Percentiles rank a stretch among this genome's conserved stretches.
phyloP scores from a whole-genome alignment of 2,113 vertebrate species.

The Cochlearius cochlearius region DNA sequence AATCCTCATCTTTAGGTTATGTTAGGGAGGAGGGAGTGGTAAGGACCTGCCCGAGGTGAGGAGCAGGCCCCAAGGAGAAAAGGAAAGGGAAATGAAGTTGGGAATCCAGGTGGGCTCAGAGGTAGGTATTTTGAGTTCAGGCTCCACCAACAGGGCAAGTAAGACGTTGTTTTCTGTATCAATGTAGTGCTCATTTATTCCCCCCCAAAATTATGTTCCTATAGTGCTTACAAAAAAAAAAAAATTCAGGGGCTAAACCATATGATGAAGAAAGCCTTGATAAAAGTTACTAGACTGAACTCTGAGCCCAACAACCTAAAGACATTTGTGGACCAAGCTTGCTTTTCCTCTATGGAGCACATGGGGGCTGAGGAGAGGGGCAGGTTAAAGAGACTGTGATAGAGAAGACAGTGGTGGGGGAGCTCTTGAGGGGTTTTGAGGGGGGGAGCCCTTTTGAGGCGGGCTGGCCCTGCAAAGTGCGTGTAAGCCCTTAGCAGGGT shows the following conservation, averaged over 20 bases:
- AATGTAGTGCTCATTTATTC: background rate
- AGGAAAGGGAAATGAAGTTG: background rate
- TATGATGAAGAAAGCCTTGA: background rate
- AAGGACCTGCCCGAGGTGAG: background rate
- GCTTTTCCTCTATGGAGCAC: background rate
- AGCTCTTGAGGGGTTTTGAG: background rate
- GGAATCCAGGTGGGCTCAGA: background rate
- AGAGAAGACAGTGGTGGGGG: background rate
- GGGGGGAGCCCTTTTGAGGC: background rate
- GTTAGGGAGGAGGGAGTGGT: background rate
- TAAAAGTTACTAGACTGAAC: background rate
- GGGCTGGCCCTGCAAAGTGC: background rate
- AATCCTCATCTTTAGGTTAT: background rate
- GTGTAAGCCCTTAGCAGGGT: background rate
- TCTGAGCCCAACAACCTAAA: background rate
- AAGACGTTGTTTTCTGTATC: background rate
- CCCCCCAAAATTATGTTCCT: background rate
- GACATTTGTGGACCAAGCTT: background rate
- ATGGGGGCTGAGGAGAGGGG: background rate
- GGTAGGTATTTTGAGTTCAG: background rate
- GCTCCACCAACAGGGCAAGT: background rate
- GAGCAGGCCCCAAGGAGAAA: background rate
- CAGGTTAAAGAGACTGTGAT: background rate
- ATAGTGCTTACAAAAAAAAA: background rate
- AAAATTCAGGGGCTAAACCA: accelerated